These are phyloP conservation scores for Monopterus albus DNA, from an alignment of 2,113 vertebrate species.

Conservation along the genomic window DNA sequence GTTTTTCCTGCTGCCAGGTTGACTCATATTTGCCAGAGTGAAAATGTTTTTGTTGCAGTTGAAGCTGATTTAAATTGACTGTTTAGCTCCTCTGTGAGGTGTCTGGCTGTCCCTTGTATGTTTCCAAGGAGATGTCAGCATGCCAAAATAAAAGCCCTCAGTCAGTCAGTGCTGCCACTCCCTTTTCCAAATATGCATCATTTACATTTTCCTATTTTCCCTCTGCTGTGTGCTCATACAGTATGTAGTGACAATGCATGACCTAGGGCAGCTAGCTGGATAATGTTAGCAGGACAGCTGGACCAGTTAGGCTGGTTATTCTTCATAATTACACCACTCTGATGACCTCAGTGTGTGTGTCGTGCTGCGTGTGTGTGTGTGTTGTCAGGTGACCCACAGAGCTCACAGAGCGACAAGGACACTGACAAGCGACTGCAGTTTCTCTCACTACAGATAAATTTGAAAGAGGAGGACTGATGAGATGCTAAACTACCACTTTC, in stretches of 20 bases:
- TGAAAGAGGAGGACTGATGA: too few species aligned
- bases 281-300: slow-evolving; percentile 63
- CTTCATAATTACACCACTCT: slow-evolving; percentile 60
- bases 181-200: slow-evolving; percentile 34
- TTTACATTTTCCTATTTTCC: slow-evolving; percentile 21
- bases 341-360: slow-evolving; percentile 52
- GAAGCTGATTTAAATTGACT: slow-evolving; percentile 31
- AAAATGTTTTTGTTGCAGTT: slow-evolving; percentile 10
- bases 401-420: slow-evolving; percentile 18
- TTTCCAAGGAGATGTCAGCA: slow-evolving; percentile 51
- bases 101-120: slow-evolving; percentile 9
- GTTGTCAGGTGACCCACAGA: background rate
- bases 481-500: slow-evolving; percentile 22
- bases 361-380: slow-evolving; percentile 31
- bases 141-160: slow-evolving; percentile 46
- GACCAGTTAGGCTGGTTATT: slow-evolving; percentile 53
- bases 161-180: slow-evolving; percentile 37
- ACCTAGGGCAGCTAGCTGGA: slow-evolving; percentile 29
- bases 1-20: background rate
- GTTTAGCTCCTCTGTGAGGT: background rate
- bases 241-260: slow-evolving; percentile 20
- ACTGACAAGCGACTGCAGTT: slow-evolving; percentile 8
- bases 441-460: too few species aligned
- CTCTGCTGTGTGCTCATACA: slow-evolving; percentile 48
- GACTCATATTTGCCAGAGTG: slow-evolving; percentile 22